Conservation (phyloP, 2,888 invertebrate genomes). For the Elysia crispata region DNA sequence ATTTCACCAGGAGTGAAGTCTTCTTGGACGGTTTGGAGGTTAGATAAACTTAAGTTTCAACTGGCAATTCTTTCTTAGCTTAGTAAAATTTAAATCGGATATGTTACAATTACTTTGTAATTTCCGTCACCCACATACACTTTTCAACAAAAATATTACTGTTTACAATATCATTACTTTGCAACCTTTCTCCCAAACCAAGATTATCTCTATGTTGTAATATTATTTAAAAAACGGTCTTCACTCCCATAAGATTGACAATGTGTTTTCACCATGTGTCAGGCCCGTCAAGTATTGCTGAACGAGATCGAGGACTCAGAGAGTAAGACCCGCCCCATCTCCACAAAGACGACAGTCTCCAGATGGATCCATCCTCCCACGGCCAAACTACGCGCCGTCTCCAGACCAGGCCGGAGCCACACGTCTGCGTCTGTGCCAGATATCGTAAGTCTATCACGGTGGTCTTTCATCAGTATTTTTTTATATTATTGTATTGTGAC, state of each 20-base stretch:
- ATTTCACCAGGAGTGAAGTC: constrained; percentile 35
- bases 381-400: constrained; percentile 65
- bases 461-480: too few species aligned
- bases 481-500: too few species aligned
- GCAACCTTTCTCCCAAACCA: too few species aligned
- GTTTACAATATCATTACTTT: too few species aligned
- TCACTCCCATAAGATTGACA: too few species aligned
- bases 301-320: constrained; percentile 61
- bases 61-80: background rate
- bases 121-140: too few species aligned
- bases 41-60: too few species aligned
- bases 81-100: background rate
- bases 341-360: constrained; percentile 53
- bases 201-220: too few species aligned
- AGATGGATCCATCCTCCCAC: constrained; percentile 62
- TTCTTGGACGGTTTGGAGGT: constrained; percentile 33
- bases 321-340: constrained; percentile 55
- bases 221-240: too few species aligned
- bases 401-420: constrained; percentile 50
- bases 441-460: constrained; percentile 36
- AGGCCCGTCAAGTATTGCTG: constrained; percentile 65
- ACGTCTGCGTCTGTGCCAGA: constrained; percentile 45
- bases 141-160: too few species aligned
- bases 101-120: too few species aligned
- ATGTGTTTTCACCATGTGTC: constrained; percentile 32